phyloP scores from a whole-genome alignment of 1,140 invertebrate species.

The Lamellibrachia luymesi region DNA sequence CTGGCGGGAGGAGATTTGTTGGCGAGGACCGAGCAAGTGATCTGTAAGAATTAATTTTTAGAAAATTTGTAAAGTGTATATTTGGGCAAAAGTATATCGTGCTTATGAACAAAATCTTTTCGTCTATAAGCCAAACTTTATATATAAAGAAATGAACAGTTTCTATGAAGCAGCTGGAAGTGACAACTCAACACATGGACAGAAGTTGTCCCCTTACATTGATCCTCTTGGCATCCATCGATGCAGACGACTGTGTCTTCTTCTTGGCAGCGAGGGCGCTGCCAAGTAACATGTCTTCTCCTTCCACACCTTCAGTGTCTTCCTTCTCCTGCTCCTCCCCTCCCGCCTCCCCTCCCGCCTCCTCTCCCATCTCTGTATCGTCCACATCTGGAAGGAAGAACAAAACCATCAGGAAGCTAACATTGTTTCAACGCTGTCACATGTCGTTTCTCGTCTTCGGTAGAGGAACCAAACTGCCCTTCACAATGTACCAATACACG shows the following conservation, averaged over 20 bases:
- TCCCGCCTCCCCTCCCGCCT: conserved; percentile 59
- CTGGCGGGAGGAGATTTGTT: no score
- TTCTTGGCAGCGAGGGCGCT: background rate
- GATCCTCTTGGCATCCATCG: conserved; percentile 13
- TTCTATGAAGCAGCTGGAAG: background rate
- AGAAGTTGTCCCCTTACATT: conserved; percentile 4
- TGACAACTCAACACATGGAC: background rate
- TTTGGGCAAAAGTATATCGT: no score
- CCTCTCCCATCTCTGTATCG: conserved; percentile 77
- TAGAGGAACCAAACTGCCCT: no score
- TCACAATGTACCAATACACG: no score
- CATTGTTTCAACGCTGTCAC: background rate
- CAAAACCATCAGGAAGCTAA: background rate
- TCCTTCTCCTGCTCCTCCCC: conserved; percentile 11
- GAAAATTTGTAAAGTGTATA: no score
- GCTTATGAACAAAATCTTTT: no score
- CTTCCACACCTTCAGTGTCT: conserved; percentile 4
- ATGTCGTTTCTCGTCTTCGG: background rate
- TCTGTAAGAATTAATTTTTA: no score
- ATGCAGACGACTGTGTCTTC: background rate
- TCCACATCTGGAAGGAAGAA: conserved; percentile 38
- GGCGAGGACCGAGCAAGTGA: no score
- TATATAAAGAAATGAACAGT: background rate
- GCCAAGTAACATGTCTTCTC: background rate
- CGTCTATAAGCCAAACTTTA: no score